Conservation (phyloP, 2,113 vertebrate species). For the Cavia aperea region DNA sequence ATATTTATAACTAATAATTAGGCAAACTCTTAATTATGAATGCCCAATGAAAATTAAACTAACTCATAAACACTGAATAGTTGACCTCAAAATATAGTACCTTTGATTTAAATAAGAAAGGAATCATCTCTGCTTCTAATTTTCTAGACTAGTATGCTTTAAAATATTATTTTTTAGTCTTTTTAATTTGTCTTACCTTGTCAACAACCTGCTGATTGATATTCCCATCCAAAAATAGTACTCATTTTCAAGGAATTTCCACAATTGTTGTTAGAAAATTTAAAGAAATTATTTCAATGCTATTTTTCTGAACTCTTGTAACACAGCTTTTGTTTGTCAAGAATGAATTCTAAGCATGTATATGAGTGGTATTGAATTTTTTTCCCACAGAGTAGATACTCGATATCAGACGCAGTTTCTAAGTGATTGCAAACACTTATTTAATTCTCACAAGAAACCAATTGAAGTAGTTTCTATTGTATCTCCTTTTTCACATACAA, state of each 20-base stretch:
- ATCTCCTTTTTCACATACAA: neutral
- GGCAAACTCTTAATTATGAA: neutral
- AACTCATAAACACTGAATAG: neutral
- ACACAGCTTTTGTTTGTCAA: neutral
- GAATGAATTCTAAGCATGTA: neutral
- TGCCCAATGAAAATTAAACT: neutral
- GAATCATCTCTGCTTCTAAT: neutral
- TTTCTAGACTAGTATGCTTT: neutral
- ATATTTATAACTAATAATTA: neutral
- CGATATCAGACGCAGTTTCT: neutral
- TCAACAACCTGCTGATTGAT: neutral
- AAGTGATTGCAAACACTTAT: neutral
- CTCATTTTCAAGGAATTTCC: neutral
- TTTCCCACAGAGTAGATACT: neutral
- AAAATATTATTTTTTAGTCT: neutral
- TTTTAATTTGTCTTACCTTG: neutral
- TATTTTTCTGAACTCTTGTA: neutral
- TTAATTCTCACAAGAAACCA: neutral
- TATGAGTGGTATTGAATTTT: neutral
- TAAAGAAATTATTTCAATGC: neutral
- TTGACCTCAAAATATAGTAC: neutral
- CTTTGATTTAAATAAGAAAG: slow-evolving; percentile 28
- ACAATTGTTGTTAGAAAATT: neutral
- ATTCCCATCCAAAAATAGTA: too few species aligned
- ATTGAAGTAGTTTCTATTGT: neutral